phyloP scores from a whole-genome alignment of 2,888 invertebrate genomes.

The Carterocephalus palaemon region DNA sequence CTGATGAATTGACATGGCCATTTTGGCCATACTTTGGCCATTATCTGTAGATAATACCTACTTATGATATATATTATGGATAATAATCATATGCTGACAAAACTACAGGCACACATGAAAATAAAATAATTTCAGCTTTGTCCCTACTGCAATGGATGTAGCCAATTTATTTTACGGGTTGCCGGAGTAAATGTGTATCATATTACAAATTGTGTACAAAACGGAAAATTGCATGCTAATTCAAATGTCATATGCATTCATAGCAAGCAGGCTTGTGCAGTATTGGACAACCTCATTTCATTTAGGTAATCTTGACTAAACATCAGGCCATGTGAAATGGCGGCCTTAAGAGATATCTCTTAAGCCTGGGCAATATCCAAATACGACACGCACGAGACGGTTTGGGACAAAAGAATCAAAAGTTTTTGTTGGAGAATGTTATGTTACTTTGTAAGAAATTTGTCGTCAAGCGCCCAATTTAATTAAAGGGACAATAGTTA shows the following conservation, averaged over 20 bases:
- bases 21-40: no score
- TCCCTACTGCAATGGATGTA: no score
- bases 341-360: conserved; percentile 39
- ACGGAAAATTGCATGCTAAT: conserved; percentile 68
- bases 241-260: conserved; percentile 50
- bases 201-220: conserved; percentile 35
- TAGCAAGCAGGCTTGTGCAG: conserved; percentile 34
- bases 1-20: no score
- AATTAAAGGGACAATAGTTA: conserved; percentile 7
- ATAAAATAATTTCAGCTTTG: no score
- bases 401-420: conserved; percentile 12
- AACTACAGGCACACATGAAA: no score
- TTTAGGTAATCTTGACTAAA: conserved; percentile 52
- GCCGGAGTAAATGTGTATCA: background rate
- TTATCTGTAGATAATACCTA: no score
- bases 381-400: conserved; percentile 23
- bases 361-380: conserved; percentile 29
- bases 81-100: no score
- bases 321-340: conserved; percentile 43
- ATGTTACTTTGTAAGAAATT: conserved; percentile 1
- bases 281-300: conserved; percentile 45
- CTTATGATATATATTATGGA: no score
- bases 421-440: conserved; percentile 4
- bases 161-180: background rate
- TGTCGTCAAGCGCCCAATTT: conserved; percentile 13